Base-by-base conservation (phyloP, 2,888 invertebrate species). In the Eustalomyia histrio region DNA sequence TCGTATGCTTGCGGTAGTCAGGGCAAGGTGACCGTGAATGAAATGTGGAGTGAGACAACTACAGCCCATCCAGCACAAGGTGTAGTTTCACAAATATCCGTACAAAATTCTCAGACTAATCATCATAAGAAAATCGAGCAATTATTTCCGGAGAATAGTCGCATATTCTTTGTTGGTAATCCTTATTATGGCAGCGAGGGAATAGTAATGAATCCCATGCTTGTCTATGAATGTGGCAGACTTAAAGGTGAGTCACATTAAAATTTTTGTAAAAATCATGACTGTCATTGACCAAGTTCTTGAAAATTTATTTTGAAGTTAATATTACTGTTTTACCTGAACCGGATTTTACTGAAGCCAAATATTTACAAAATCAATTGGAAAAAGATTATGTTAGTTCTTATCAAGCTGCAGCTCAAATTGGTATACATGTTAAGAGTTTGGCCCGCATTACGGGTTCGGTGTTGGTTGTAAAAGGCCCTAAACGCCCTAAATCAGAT, bases 391-490 rank as follows among this genome's bases (percentile, higher is more conserved):
- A 87, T 55, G 57, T 86, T 7, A 88, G 84, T 75, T 61, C 87
- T 10, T 88, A 85, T 79, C 85, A 87, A 18, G 86, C 87, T 1
- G 85, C 88, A 21, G 69, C 86, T 39, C 74, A 88, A 86, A n/a
- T 90, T 92, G 93, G 93, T 65, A 92, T 98, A 84, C 93, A 93
- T 39, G 88, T 93, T 0, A 93, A 94, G 84, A 91, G 97, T 85
- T 90, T 99, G 81, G 95, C 97, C 0, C 94, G 97, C 9, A 93
- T 99, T 71, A 98, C 98, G 0, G 98, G 98, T 0, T 94, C 95
- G 0, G 92, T 99, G 64, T 93, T 95, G 82, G 92, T 98, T 1
- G 89, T 93, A 1, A 83, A 91, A 7, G 93, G 93, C 0, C 90
- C 91, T 18, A 90, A 92, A n/a, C 86, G 88, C 1, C 79, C 85